These are phyloP conservation scores for Machimus atricapillus DNA, from an alignment of 2,888 invertebrate species.

Conservation along the genomic window DNA sequence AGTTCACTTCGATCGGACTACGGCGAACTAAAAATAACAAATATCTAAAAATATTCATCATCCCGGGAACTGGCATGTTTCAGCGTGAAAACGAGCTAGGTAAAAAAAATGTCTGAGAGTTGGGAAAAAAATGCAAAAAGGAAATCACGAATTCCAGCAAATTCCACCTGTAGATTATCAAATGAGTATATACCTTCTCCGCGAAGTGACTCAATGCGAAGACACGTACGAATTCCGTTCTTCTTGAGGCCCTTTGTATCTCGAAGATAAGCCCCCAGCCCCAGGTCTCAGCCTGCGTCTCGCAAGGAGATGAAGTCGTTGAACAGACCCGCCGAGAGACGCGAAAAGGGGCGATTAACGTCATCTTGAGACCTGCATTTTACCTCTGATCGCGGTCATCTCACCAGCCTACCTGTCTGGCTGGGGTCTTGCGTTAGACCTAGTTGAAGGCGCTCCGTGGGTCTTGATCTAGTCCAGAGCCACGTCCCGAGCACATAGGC, in stretches of 20 bases:
- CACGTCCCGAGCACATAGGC: neutral
- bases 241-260: neutral
- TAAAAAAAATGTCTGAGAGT: neutral
- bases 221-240: neutral
- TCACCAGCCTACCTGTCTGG: neutral
- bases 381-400: neutral
- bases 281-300: neutral
- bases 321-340: neutral
- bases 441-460: neutral
- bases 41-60: neutral
- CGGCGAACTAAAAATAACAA: neutral
- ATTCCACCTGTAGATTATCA: conserved; percentile 19
- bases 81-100: neutral
- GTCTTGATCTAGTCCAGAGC: neutral
- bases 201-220: conserved; percentile 20
- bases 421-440: neutral
- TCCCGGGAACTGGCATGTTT: neutral
- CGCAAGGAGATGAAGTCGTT: neutral
- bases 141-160: conserved; percentile 8
- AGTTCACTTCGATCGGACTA: neutral
- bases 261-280: neutral
- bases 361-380: neutral
- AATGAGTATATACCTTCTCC: neutral
- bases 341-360: neutral
- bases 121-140: neutral